Conservation (phyloP, 37 sponge, comb jelly and placozoan species). For the Crambe crambe region DNA sequence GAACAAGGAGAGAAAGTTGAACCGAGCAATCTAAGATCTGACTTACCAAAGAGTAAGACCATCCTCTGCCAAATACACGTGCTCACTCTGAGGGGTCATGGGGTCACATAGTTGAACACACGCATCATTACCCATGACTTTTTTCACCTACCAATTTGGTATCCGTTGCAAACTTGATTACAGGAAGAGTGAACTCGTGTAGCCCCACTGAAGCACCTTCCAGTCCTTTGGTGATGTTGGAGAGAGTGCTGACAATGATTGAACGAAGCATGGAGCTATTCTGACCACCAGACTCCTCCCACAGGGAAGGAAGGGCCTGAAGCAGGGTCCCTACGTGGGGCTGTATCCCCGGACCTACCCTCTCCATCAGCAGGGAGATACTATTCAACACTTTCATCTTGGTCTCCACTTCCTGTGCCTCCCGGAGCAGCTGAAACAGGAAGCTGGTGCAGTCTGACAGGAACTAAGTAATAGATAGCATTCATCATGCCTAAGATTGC, state of each 20-base stretch:
- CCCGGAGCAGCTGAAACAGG: constrained; percentile 58
- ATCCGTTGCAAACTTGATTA: constrained; percentile 70
- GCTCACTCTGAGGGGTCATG: constrained; percentile 26
- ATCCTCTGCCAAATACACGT: constrained; percentile 76
- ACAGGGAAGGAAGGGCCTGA: constrained; percentile 75
- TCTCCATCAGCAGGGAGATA: constrained; percentile 68
- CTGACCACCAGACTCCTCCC: constrained; percentile 60
- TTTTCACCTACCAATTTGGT: constrained; percentile 41
- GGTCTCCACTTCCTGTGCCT: constrained; percentile 48
- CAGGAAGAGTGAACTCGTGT: constrained; percentile 69
- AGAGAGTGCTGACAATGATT: constrained; percentile 62
- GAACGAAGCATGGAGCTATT: constrained; percentile 59
- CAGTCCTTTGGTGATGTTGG: constrained; percentile 49
- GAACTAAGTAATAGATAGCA: constrained; percentile 43
- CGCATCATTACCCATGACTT: too few species aligned
- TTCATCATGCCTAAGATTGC: background rate
- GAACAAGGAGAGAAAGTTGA: background rate
- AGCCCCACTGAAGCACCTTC: constrained; percentile 64
- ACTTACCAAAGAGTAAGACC: constrained; percentile 72
- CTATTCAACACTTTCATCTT: constrained; percentile 73
- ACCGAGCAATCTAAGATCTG: background rate
- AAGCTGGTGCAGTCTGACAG: constrained; percentile 26
- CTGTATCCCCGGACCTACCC: constrained; percentile 56
- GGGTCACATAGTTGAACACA: constrained; percentile 12
- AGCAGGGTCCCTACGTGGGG: constrained; percentile 69